Evolutionary conservation across 2,888 invertebrate genomes (phyloP).

Genomic region (Venusia cambrica): DNA sequence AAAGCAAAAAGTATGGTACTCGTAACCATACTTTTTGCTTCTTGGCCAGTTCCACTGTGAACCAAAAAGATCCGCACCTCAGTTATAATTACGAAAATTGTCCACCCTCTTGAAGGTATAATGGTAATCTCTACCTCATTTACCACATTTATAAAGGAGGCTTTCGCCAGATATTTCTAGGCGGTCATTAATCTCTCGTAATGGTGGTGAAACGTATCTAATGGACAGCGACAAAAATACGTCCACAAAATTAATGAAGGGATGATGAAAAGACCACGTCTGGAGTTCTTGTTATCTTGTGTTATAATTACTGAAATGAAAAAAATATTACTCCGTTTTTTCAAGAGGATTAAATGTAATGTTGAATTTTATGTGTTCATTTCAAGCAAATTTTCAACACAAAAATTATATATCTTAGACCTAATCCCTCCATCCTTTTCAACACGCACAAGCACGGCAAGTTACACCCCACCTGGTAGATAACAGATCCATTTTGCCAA

Average conservation of each 20-base stretch:
- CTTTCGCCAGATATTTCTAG: slow-evolving; percentile 22
- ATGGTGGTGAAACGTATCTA: slow-evolving; percentile 62
- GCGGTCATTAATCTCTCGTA: slow-evolving; percentile 61
- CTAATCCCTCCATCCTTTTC: too few species aligned
- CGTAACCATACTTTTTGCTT: too few species aligned
- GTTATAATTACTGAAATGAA: slow-evolving; percentile 12
- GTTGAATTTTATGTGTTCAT: too few species aligned
- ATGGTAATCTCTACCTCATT: slow-evolving; percentile 23
- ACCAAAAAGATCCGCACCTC: too few species aligned
- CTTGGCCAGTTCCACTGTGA: too few species aligned
- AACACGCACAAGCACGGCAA: too few species aligned
- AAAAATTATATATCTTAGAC: too few species aligned
- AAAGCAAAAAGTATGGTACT: too few species aligned
- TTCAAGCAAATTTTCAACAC: too few species aligned
- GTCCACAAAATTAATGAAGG: slow-evolving; percentile 62
- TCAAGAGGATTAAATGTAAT: too few species aligned
- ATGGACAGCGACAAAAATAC: slow-evolving; percentile 72
- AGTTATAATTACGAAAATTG: slow-evolving; percentile 14
- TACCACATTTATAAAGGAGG: slow-evolving; percentile 21
- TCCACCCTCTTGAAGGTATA: slow-evolving; percentile 17
- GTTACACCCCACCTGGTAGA: too few species aligned
- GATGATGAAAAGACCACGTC: slow-evolving; percentile 17
- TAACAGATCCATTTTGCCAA: too few species aligned
- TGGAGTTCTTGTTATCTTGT: slow-evolving; percentile 11
- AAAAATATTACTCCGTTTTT: slow-evolving; percentile 8